Evolutionary conservation across 2,113 vertebrate species (phyloP), one percentile per base, ranked within the genome.

Genomic region (Pavo muticus): DNA sequence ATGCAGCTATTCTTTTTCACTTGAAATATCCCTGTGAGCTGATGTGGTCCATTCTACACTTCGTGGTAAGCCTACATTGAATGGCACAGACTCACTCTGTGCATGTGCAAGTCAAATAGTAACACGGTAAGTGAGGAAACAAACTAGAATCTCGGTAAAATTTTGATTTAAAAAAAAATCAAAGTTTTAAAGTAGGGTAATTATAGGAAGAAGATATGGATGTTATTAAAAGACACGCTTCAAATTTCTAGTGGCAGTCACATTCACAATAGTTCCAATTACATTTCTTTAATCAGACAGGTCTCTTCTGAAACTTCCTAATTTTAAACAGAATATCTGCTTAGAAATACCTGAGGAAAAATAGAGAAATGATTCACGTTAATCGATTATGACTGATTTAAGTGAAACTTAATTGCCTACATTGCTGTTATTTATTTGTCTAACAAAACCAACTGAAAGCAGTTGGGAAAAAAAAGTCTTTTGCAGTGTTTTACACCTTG

Each of bases 301-400:
- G 14, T 72, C 19, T 56, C 64, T 91, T 91, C 90, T 63, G 75
- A 84, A 94, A 77, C 60, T 90, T 57, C 44, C 17, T 83, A 50
- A 37, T 94, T 91, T 87, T 91, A 81, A 88, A 72, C 29, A 60
- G 59, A 69, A 8, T 82, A 88, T 32, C 71, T 95, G 48, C 81
- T 88, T 87, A 39, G 72, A 84, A 48, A 85, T 42, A n/a, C 20
- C 75, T 44, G 52, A 59, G 60, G 35, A 94, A 83, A 54, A 85
- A 61, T 23, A 73, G 70, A 29, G 70, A 72, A 92, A 80, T 13
- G 11, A 17, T 64, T 75, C 84, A 65, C 15, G 63, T 88, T 89
- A 81, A 96, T 95, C 9, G 8, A 52, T 79, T 87, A 78, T 87
- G 96, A 93, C 77, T 75, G 77, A 91, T 84, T 94, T 91, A 96